Percentiles rank a stretch among this genome's conserved stretches.
Conservation (phyloP, 1,140 invertebrate genomes). For the Eubasilissa regina region DNA sequence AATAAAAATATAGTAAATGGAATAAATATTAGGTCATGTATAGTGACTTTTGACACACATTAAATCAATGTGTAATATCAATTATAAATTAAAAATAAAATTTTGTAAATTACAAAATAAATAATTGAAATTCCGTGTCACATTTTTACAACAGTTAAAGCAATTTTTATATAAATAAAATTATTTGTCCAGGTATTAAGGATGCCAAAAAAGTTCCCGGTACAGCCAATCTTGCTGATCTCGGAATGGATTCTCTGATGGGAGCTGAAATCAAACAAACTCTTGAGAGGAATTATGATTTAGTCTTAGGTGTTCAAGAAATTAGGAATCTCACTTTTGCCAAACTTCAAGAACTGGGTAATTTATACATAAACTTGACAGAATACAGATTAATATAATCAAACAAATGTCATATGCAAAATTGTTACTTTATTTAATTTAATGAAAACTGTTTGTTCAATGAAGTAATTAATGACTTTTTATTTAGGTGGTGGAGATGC, state of each 20-base stretch:
- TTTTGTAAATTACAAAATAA: no score
- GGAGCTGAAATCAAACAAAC: slow-evolving; percentile 98
- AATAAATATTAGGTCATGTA: no score
- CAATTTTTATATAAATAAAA: no score
- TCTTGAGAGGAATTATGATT: slow-evolving; percentile 92
- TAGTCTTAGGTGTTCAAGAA: slow-evolving; percentile 90
- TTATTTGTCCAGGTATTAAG: slow-evolving; percentile 76
- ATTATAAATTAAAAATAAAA: no score
- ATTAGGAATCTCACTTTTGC: slow-evolving; percentile 87
- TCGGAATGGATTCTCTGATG: slow-evolving; percentile 98
- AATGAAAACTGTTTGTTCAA: neutral
- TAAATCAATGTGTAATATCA: no score
- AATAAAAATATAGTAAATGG: no score
- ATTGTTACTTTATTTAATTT: slow-evolving; percentile 11
- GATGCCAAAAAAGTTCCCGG: slow-evolving; percentile 84
- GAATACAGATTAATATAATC: no score
- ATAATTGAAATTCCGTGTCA: no score
- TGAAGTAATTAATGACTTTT: neutral
- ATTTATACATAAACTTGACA: slow-evolving; percentile 28
- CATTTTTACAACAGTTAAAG: no score
- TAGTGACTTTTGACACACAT: no score
- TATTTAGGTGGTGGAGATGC: slow-evolving; percentile 44
- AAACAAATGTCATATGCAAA: neutral
- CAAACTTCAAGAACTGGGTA: slow-evolving; percentile 80
- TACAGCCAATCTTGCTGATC: slow-evolving; percentile 86